Base-by-base conservation (phyloP, 2,888 invertebrate species). In the Agrotis segetum region DNA sequence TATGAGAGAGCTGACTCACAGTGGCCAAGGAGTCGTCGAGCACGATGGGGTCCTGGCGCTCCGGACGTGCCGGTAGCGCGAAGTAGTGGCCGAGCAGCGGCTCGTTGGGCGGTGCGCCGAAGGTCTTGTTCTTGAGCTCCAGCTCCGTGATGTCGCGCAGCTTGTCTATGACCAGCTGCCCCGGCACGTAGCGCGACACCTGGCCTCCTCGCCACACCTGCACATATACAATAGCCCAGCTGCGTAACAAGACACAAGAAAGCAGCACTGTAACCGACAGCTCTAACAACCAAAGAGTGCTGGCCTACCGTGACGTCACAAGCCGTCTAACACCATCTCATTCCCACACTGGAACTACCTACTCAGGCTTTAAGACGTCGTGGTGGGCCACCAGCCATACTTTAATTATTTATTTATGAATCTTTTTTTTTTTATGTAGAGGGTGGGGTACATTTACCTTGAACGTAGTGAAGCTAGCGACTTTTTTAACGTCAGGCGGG, bases 391-490 rank as follows among this genome's bases (percentile, higher is more conserved):
- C 16, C n/a, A n/a, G n/a, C 14, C 6, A 16, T 24, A 46, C 17
- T 34, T 5, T 29, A 29, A 29, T 24, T 24, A 24, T 24, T 29
- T 29, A 29, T 29, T 29, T 16, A n/a, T 21, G 3, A 19, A 19
- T 29, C 34, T 34, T n/a, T 3, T 63, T 40, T 47, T 21, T 67
- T 56, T 68, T 63, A 50, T 19, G 21, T 9, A 44, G n/a, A 16
- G 2, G 9, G 11, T 59, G 16, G 2, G 9, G 11, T 14, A 11
- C 24, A 24, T 24, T 47, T 24, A 24, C 98, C 94, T 98, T 97
- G 67, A 98, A 95, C 0, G 98, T 98, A 34, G 98, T 98, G 61
- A 97, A 98, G 85, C 98, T 98, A 72, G 97, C 98, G 40, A 97
- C 96, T 89, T 97, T 97, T 83, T 96, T 96, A 24, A 98, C 97